Base-by-base conservation (phyloP, 2,888 invertebrate genomes). In the Drosophila mettleri region DNA sequence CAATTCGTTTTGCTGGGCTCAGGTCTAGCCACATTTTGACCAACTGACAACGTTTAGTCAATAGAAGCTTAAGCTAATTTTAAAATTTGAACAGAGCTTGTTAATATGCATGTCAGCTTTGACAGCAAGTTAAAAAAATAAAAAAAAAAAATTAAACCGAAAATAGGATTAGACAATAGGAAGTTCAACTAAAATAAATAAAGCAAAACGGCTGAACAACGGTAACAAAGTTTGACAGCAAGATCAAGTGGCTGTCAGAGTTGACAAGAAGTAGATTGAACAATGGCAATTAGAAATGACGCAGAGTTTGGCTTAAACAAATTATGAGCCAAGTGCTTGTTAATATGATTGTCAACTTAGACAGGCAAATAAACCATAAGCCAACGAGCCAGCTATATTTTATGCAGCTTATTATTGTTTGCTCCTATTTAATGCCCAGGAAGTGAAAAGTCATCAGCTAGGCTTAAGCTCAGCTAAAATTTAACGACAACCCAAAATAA, bases 361-460 rank as follows among this genome's bases (percentile, higher is more conserved):
- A 16, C 16, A 20, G 10, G n/a, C n/a, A 12, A 20, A 29, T 29
- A 16, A n/a, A 18, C 16, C 10, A 12, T 14, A 10, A 29, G 9
- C 2, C 14, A 24, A 3, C n/a, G 18, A 20, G 27, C 12, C 1
- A 38, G 12, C 7, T 29, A 2, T 4, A 8, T 12, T n/a, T 46
- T 7, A 5, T 39, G 38, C 9, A 16, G 7, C n/a, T 18, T 41
- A 14, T 34, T 33, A 31, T 46, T 43, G 20, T 9, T 43, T 8
- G 39, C 36, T 18, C 34, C 43, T 41, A 31, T 18, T n/a, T 46
- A 33, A 29, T 41, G 49, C 36, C 38, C 60, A 74, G 74, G 74
- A 78, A 78, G 55, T 66, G 74, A 78, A 73, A 74, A 74, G 38
- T 49, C 31, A 43, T 64, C 18, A 20, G 24, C 18, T 7, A 2